Base-by-base conservation (phyloP, 2,888 invertebrate genomes). In the Corythucha ciliata region DNA sequence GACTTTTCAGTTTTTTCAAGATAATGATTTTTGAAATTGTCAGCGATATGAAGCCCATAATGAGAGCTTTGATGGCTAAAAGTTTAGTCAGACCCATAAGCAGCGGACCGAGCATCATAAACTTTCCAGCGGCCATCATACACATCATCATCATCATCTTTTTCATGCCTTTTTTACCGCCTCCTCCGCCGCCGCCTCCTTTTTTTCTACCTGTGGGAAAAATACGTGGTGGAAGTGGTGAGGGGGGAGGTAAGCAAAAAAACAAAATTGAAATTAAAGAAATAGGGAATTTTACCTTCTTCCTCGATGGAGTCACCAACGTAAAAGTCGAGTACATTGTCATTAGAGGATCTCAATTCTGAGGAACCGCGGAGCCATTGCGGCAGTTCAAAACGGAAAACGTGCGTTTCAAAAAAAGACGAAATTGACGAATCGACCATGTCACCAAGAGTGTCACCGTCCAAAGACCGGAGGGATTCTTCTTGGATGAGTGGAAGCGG, bases 371-470 rank as follows among this genome's bases (percentile, higher is more conserved):
- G 36, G 18, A 60, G 56, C 52, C 64, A 63, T 8, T 48, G 40
- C 4, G 64, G 64, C 34, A 64, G 52, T 25, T 59, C 54, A 10
- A 67, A 53, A 29, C 66, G 57, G 36, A 79, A 63, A 1, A 75
- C 69, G 56, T 78, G 77, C 14, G 69, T 72, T 39, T 74, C 72
- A 57, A 79, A 77, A 61, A 79, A 78, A 12, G 69, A 66, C 22
- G 76, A 74, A 1, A 78, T 68, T 18, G 72, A 73, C 42, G 68
- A 66, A 50, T 67, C 68, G 44, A 65, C 62, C 20, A 69, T 63
- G 12, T 68, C 67, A 41, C 68, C 67, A 40, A 69, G 64, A 3
- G 67, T 63, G 4, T 64, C 36, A 48, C 46, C 25, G 57, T 59
- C 21, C 52, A 58, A 10, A 49, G 48, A 33, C 55, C 58, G 16